phyloP scores from a whole-genome alignment of 1,140 invertebrate genomes.

The Drosophila suzukii region DNA sequence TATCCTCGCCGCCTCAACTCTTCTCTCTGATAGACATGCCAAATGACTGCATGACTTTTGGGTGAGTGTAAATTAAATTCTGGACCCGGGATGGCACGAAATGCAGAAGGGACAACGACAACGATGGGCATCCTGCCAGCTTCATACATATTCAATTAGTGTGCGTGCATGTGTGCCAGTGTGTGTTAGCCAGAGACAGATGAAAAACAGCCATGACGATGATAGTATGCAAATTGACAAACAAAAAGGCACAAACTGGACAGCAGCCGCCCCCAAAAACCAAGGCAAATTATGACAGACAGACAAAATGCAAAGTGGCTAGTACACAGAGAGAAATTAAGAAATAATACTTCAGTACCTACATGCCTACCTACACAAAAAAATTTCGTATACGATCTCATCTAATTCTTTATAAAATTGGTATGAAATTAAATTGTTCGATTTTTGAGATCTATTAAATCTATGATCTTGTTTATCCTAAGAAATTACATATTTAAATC shows the following conservation, averaged over 20 bases:
- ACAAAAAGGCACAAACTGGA: conserved; percentile 68
- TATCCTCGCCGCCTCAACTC: conserved; percentile 9
- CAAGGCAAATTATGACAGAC: conserved; percentile 73
- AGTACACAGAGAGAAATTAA: conserved; percentile 4
- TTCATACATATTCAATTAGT: conserved; percentile 83
- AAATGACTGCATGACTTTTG: conserved; percentile 82
- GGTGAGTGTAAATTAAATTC: conserved; percentile 82
- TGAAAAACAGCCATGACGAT: conserved; percentile 82
- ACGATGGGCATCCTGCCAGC: conserved; percentile 58
- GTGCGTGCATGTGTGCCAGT: conserved; percentile 42
- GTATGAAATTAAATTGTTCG: too few species aligned
- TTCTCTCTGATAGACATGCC: conserved; percentile 75
- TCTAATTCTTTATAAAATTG: too few species aligned
- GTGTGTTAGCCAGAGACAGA: conserved; percentile 44
- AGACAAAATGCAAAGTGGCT: conserved; percentile 66
- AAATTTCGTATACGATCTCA: too few species aligned
- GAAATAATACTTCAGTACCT: too few species aligned
- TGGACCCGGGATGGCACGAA: conserved; percentile 46
- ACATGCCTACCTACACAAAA: too few species aligned
- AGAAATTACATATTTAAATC: too few species aligned
- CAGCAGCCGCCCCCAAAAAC: conserved; percentile 49
- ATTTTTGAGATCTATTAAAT: too few species aligned
- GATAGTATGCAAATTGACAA: conserved; percentile 83
- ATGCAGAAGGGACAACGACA: conserved; percentile 42
- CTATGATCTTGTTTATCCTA: too few species aligned